Base-by-base conservation (phyloP, 2,888 invertebrate species). In the Dysmachus trigonus region DNA sequence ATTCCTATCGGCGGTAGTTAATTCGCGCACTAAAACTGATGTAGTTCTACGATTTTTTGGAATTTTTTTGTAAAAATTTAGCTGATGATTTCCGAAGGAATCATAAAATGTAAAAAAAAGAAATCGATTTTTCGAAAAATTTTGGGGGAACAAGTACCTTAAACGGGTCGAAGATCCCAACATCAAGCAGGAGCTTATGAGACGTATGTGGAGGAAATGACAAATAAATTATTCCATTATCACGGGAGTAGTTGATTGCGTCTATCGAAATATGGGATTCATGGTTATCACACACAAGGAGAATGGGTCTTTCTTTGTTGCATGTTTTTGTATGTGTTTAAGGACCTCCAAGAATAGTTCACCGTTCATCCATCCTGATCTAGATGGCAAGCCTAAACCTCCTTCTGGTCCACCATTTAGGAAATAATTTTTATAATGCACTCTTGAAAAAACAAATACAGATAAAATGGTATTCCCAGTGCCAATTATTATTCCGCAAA, bases 271-370 rank as follows among this genome's bases (percentile, higher is more conserved):
- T 76, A 41, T 85, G 82, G 41, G 85, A 87, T 22, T 83, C 79
- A 72, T 85, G 86, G 27, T 86, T 86, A 72, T 83, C 72, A 83
- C 83, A 83, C 41, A 84, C 84, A 35, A 86, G 71, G 62, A 86
- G 77, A 84, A 86, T 79, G 15, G 85, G 79, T 35, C 73, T 85
- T 79, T 86, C 85, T 41, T 79, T 77, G 84, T 86, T 22, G 47
- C 62, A 62, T 86, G 77, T 86, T 85, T 73, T 72, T 85, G 47
- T 10, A 85, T 77, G 62, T 86, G 84, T 35, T 85, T 62, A 71
- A 86, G 85, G 30, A 71, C 84, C 30, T 85, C 85, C n/a, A 79
- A 47, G 35, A 86, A 79, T 62, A 86, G 31, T 79, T 86, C 86
- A 79, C 47, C 22, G 79, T 79, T 79, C 2, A 73, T 73, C 73